phyloP scores from a whole-genome alignment of 2,888 invertebrate species.

The Homarus gammarus region DNA sequence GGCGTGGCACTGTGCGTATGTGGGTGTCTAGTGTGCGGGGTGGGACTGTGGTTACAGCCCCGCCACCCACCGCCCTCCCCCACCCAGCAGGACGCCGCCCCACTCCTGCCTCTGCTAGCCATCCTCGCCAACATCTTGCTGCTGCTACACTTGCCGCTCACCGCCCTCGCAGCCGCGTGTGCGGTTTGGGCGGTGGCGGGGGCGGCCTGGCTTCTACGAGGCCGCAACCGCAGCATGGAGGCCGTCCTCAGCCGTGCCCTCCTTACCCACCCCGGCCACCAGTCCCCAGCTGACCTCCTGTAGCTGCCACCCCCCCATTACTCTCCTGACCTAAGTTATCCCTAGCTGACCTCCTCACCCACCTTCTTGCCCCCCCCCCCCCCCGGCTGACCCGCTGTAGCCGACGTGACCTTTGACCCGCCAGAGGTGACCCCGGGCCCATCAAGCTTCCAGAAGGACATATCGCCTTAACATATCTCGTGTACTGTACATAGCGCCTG shows the following conservation, averaged over 20 bases:
- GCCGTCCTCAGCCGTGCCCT: slow-evolving; percentile 55
- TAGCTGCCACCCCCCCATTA: neutral
- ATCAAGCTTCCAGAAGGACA: neutral
- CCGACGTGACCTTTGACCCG: neutral
- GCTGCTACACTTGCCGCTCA: slow-evolving; percentile 57
- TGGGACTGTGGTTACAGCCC: slow-evolving; percentile 68
- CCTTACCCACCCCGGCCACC: slow-evolving; percentile 52
- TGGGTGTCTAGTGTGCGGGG: slow-evolving; percentile 69
- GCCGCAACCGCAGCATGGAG: slow-evolving; percentile 47
- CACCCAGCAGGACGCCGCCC: slow-evolving; percentile 36
- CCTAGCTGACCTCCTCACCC: no score
- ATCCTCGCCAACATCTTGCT: slow-evolving; percentile 60
- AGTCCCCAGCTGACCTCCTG: slow-evolving; percentile 48
- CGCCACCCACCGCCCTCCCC: slow-evolving; percentile 37
- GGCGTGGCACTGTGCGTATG: slow-evolving; percentile 64
- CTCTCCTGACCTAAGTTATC: neutral
- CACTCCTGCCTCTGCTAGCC: slow-evolving; percentile 63
- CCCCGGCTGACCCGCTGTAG: neutral
- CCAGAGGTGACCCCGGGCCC: neutral
- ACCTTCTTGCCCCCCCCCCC: neutral
- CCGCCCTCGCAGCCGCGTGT: slow-evolving; percentile 40
- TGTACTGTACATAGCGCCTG: slow-evolving; percentile 6
- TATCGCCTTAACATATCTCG: neutral
- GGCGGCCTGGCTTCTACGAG: slow-evolving; percentile 43
- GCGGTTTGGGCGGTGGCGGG: slow-evolving; percentile 42